These are phyloP conservation scores for Lutraria rhynchaena DNA, from an alignment of 1,140 invertebrate species.

Conservation along the genomic window DNA sequence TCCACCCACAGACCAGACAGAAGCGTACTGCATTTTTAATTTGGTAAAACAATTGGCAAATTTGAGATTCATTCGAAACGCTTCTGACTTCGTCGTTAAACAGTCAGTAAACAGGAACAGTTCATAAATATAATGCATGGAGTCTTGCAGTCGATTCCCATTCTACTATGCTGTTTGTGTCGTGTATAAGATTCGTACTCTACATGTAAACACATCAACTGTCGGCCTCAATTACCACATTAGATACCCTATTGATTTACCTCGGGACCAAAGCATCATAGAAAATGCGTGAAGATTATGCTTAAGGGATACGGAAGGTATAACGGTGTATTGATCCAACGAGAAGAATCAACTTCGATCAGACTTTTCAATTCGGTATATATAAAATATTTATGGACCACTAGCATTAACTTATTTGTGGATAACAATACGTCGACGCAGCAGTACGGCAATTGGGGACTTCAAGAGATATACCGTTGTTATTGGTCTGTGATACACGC, in stretches of 20 bases:
- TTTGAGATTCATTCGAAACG: no score
- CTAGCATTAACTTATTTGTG: constrained; percentile 27
- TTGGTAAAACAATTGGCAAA: no score
- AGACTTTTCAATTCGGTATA: constrained; percentile 25
- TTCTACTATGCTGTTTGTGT: not conserved
- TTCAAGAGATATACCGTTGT: no score
- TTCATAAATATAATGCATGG: not conserved
- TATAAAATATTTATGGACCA: constrained; percentile 46
- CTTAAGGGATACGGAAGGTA: constrained; percentile 1
- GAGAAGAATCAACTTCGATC: not conserved
- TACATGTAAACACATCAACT: not conserved
- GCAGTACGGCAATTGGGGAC: no score
- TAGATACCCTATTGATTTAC: constrained; percentile 5
- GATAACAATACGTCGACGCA: constrained; percentile 24
- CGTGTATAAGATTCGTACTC: constrained; percentile 15
- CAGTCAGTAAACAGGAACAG: no score
- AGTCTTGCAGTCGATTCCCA: constrained; percentile 19
- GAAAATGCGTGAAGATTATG: constrained; percentile 47
- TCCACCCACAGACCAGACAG: no score
- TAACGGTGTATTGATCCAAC: constrained; percentile 31
- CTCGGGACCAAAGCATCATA: constrained; percentile 23
- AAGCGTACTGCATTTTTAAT: no score
- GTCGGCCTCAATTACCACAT: constrained; percentile 29
- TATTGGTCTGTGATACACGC: no score
- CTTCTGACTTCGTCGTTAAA: no score